Evolutionary conservation across 2,888 invertebrate genomes (phyloP), one percentile per base, ranked within the genome.

Genomic region (Hetaerina titia): DNA sequence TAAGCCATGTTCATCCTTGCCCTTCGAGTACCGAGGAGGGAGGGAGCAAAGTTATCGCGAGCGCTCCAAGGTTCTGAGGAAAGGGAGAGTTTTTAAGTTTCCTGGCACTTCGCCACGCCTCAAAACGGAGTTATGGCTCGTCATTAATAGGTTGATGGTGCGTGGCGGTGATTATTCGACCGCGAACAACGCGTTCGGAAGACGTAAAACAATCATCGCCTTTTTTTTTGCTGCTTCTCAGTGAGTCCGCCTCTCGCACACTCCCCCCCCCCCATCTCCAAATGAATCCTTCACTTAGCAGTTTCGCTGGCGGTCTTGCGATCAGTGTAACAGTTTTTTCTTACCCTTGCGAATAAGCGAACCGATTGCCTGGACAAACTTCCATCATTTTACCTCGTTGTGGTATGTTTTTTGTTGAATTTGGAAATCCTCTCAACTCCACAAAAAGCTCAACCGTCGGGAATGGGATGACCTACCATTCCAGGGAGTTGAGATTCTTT

Each of bases 111-210:
- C 81, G 81, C 81, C 81, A 31, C 81, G 31, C 31, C 81, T 31
- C 81, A 31, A 4, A 11, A 31, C 81, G 81, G 81, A 81, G 81
- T 81, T 81, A 81, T 81, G 81, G 81, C 25, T 81, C 81, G 81
- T 81, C 81, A 81, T 81, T 81, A 81, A 81, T 81, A 81, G 81
- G 81, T 13, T 13, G 25, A 5, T 81, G 25, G 81, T 11, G 31
- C 81, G 81, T 15, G 31, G 11, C 9, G 31, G 31, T 31, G 81
- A 81, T 81, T 81, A 25, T 81, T 31, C 81, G 13, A 31, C 31
- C 31, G 81, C 25, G 81, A 81, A 22, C 19, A 15, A 81, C 13
- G 31, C 25, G 81, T 31, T n/a, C 31, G 81, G 31, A 81, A 81
- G 81, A 31, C 31, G 15, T 81, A 81, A 81, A 81, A 31, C 81